Conservation (phyloP, 1,140 invertebrate genomes). For the Maniola jurtina region DNA sequence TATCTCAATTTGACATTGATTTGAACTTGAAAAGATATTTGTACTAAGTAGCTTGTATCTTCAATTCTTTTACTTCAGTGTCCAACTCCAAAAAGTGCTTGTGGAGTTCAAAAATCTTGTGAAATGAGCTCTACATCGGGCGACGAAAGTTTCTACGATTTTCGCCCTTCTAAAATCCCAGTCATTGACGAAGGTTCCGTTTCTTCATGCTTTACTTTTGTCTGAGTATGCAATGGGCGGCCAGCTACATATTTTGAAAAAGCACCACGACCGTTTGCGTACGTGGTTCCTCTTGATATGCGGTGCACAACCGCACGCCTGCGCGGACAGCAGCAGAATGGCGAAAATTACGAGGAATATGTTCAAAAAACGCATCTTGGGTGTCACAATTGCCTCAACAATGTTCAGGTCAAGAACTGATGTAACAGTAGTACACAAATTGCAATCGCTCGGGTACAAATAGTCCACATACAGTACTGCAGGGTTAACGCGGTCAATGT, state of each 20-base stretch:
- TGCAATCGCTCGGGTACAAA: conserved; percentile 15
- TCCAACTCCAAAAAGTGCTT: too few species aligned
- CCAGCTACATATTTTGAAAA: conserved; percentile 58
- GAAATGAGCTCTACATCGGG: too few species aligned
- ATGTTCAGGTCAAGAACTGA: conserved; percentile 3
- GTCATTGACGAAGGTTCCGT: background rate
- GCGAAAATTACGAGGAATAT: conserved; percentile 37
- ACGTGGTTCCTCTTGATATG: conserved; percentile 33
- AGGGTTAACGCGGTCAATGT: conserved; percentile 24
- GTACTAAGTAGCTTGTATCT: too few species aligned
- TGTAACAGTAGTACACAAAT: conserved; percentile 1
- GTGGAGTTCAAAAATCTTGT: too few species aligned
- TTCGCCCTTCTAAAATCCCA: background rate
- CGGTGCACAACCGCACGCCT: conserved; percentile 40
- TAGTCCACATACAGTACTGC: conserved; percentile 19
- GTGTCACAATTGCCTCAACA: conserved; percentile 4
- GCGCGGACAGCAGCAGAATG: conserved; percentile 35
- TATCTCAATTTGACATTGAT: too few species aligned
- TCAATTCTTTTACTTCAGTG: too few species aligned
- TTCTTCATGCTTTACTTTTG: conserved; percentile 28
- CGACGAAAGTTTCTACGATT: background rate
- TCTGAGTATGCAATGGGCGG: conserved; percentile 35
- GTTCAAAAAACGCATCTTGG: conserved; percentile 55
- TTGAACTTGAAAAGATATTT: too few species aligned
- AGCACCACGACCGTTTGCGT: conserved; percentile 52